Evolutionary conservation across 2,797 vertebrate species (phyloP), one percentile per base, ranked within the genome.

Genomic region (Phylloscopus collybita): DNA sequence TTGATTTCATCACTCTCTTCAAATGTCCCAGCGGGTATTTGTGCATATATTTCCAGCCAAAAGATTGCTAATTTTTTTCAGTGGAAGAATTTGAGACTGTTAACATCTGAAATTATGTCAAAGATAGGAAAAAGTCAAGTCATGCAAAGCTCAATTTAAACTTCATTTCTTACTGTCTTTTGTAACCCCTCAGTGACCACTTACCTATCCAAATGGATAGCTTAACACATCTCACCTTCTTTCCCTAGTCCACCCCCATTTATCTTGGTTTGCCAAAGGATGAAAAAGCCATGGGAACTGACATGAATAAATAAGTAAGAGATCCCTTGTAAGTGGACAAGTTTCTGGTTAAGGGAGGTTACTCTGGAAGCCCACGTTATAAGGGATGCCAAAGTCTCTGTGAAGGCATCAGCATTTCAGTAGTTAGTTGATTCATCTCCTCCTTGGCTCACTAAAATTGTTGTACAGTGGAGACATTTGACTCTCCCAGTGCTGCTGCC

Each of bases 1-100:
- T 90, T 93, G 91, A 95, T 95, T 95, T 95, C 88, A 74, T 88
- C 7, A 10, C 51, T 88, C 16, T 82, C n/a, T 88, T 94, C 76
- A 86, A 8, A 70, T 71, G 56, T 82, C 53, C 74, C 78, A n/a
- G 32, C 61, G 50, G n/a, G 44, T 92, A 44, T 4, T 14, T 84
- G 42, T 11, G 8, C 29, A 10, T 81, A 5, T 79, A 50, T 93
- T 91, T 92, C 85, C 85, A 84, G 61, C n/a, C 42, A 49, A 91
- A 86, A 56, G 36, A 65, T 40, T 62, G n/a, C 34, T 84, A 42
- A 86, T 86, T 93, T 87, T 27, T 90, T 93, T 89, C 30, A 70
- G 0, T 70, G 62, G 64, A 92, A 92, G 60, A 90, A 76, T 60
- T 75, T 70, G 47, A 75, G 69, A 56, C 54, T 49, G 14, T 71